Percentiles rank a stretch among this genome's conserved stretches.
phyloP scores from a whole-genome alignment of 2,797 vertebrate genomes.

The Cryptoblepharus egeriae region DNA sequence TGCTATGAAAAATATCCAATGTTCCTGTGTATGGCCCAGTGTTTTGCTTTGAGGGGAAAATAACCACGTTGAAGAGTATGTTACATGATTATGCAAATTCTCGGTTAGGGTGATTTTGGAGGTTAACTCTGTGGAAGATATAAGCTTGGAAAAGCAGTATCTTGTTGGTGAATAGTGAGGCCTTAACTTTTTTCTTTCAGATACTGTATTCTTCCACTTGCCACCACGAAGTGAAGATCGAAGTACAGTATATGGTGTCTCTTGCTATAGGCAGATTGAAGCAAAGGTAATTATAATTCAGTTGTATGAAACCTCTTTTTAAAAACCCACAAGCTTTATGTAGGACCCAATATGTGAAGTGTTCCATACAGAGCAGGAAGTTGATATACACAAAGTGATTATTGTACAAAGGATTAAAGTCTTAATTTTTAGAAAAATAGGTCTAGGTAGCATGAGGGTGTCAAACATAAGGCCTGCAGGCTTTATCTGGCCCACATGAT shows the following conservation, averaged over 20 bases:
- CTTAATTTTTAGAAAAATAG: not conserved
- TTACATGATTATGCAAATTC: not conserved
- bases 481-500: too few relatives aligned
- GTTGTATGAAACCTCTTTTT: not conserved
- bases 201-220: conserved; percentile 94
- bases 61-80: too few relatives aligned
- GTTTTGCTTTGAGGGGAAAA: not conserved
- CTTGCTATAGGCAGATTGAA: conserved; percentile 97
- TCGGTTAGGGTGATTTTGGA: not conserved
- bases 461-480: too few relatives aligned
- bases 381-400: not conserved
- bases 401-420: not conserved
- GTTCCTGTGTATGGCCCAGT: too few relatives aligned
- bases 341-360: not conserved
- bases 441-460: too few relatives aligned
- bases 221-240: conserved; percentile 86
- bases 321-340: not conserved
- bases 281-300: conserved; percentile 86
- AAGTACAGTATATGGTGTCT: conserved; percentile 93
- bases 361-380: not conserved
- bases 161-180: not conserved
- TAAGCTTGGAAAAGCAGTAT: not conserved
- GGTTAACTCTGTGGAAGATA: not conserved
- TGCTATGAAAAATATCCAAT: not conserved
- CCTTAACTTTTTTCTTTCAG: conserved; percentile 63